Base-by-base conservation (phyloP, 2,888 invertebrate genomes). In the Tetropium fuscum region DNA sequence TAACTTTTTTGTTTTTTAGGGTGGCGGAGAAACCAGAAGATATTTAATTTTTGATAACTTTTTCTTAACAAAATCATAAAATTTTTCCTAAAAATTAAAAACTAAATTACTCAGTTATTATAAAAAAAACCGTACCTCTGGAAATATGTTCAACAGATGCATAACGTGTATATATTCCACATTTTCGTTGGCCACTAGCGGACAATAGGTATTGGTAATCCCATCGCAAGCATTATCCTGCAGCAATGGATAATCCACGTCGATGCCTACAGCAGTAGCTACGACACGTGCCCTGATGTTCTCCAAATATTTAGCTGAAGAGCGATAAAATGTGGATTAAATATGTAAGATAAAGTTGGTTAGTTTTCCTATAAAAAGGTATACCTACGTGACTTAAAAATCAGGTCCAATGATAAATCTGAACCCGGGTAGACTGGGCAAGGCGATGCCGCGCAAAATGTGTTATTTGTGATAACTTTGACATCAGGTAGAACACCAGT, bases 211-310 rank as follows among this genome's bases (percentile, higher is more conserved):
- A 36, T 71, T 69, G 3, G 53, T 54, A 18, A 71, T 56, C 7
- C 71, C 71, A 49, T 51, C 65, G 20, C 71, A 71, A 10, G 64
- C 71, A 56, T 71, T 60, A 18, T 60, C 58, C 51, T 71, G 68
- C 13, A 15, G 22, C 27, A 71, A 40, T 2, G 64, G 63, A 53
- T 68, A 71, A 18, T 54, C 53, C 8, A 67, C 18, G n/a, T 25
- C 44, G 0, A 65, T 36, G 5, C 66, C 68, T 53, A 60, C 22
- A 7, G 51, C 58, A 2, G 40, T 13, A 3, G 67, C 69, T 15
- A 53, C 34, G 4, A 66, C 58, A 19, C 53, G 43, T 15, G 68
- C 69, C 27, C 47, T 60, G 15, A 71, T 55, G 16, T 60, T 22
- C 44, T 69, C 71, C 49, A 71, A 45, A 59, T 69, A 71, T 25